phyloP scores from a whole-genome alignment of 2,113 vertebrate species.

The Myotis brandtii region DNA sequence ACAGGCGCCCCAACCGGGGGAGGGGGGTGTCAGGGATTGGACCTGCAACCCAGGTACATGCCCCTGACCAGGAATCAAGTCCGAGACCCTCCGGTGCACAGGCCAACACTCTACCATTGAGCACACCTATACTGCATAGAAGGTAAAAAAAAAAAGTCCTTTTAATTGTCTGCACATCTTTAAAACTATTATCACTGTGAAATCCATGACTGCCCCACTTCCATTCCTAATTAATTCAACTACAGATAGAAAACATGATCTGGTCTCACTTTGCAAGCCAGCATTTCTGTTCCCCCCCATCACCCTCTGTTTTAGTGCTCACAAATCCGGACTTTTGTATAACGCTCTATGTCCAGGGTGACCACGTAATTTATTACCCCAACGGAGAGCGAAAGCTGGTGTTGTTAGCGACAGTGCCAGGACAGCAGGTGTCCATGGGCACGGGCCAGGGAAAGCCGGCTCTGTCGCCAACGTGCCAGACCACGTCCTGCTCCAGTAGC shows the following conservation, averaged over 20 bases:
- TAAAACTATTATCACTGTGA: neutral
- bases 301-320: fast-evolving
- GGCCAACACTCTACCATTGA: no score
- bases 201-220: neutral
- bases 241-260: neutral
- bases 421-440: no score
- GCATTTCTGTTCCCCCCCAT: neutral
- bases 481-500: neutral
- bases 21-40: no score
- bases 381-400: neutral
- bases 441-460: fast-evolving
- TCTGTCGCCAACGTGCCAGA: no score
- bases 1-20: no score
- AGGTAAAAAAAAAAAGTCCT: neutral
- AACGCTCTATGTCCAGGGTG: neutral
- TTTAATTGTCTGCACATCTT: neutral
- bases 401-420: neutral
- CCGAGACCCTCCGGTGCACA: no score
- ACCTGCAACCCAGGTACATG: no score
- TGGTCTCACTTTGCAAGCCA: neutral
- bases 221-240: neutral
- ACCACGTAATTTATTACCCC: neutral
- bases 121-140: no score
- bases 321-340: neutral
- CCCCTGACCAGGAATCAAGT: no score